A percentile compares a stretch with the other conserved stretches of the same genome.
Conservation (phyloP, 2,113 vertebrate genomes). For the Chamaea fasciata region DNA sequence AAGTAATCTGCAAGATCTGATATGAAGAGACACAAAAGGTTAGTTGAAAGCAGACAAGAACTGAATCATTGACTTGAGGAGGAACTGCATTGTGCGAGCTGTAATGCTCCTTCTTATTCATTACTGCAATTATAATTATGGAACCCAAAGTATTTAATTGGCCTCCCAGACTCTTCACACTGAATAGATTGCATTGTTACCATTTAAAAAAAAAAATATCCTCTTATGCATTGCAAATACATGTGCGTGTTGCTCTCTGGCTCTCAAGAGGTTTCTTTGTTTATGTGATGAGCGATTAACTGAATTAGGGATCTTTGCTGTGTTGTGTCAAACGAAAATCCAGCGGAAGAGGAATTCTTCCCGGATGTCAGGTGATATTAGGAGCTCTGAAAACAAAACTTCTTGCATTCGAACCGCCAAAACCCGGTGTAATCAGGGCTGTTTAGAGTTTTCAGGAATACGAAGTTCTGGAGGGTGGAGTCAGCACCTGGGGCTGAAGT, state of each 20-base stretch:
- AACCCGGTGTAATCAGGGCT: accelerated
- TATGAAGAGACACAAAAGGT: slow-evolving; percentile 58
- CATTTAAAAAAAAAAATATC: slow-evolving; percentile 49
- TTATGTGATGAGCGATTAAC: slow-evolving; percentile 73
- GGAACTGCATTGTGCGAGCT: slow-evolving; percentile 60
- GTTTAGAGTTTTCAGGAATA: accelerated
- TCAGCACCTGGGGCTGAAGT: accelerated
- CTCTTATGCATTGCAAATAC: slow-evolving; percentile 65
- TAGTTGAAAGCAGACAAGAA: slow-evolving; percentile 56
- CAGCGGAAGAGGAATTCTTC: not conserved
- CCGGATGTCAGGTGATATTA: not conserved
- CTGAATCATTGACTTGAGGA: slow-evolving; percentile 34
- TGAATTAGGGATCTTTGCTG: slow-evolving; percentile 55
- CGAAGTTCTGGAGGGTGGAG: accelerated
- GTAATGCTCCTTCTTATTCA: slow-evolving; percentile 68
- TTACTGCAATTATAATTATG: slow-evolving; percentile 76
- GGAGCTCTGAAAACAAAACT: not conserved
- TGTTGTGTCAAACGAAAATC: slow-evolving; percentile 26
- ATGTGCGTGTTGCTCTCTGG: slow-evolving; percentile 58
- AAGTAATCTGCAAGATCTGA: slow-evolving; percentile 47
- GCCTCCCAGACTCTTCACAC: slow-evolving; percentile 61
- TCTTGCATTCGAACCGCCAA: accelerated
- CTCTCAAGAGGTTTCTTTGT: slow-evolving; percentile 76
- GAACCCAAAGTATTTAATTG: slow-evolving; percentile 76
- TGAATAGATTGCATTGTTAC: slow-evolving; percentile 78